Evolutionary conservation across 92 coral and sea anemone genomes (phyloP).

Genomic region (Meandrina meandrites): DNA sequence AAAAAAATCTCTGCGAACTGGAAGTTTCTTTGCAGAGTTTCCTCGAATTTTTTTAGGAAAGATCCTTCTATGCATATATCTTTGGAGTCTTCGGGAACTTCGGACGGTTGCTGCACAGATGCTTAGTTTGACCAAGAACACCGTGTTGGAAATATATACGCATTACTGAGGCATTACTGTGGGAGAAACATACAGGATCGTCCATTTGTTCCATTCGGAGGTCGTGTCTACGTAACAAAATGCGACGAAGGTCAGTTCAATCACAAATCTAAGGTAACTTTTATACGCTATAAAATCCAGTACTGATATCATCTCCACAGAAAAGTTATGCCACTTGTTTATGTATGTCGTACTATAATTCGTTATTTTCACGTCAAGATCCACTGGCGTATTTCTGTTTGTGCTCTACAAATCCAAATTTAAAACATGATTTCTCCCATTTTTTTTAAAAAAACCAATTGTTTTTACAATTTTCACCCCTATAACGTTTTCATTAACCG

Average conservation of each 20-base stretch:
- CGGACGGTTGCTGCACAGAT: neutral
- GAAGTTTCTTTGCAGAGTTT: constrained; percentile 32
- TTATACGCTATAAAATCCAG: no score
- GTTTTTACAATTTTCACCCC: no score
- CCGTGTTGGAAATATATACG: constrained; percentile 39
- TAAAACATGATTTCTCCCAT: no score
- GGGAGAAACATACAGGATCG: constrained; percentile 28
- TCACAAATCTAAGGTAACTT: neutral
- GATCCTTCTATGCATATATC: constrained; percentile 14
- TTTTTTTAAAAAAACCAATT: no score
- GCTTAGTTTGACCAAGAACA: constrained; percentile 31
- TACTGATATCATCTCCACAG: no score
- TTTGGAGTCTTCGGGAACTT: constrained; percentile 31
- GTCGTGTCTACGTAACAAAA: constrained; percentile 13
- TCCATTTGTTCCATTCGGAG: constrained; percentile 47
- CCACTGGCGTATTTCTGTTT: no score
- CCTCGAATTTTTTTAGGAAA: constrained; percentile 32
- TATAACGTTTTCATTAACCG: no score
- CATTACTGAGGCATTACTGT: constrained; percentile 24
- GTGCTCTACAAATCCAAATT: no score
- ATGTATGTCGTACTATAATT: no score
- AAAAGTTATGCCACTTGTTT: no score
- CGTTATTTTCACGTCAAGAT: no score
- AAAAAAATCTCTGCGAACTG: constrained; percentile 13
- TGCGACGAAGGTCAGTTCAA: neutral